These are phyloP conservation scores for Chromoteleia sp. DNA, from an alignment of 2,888 invertebrate species.

Conservation along the genomic window DNA sequence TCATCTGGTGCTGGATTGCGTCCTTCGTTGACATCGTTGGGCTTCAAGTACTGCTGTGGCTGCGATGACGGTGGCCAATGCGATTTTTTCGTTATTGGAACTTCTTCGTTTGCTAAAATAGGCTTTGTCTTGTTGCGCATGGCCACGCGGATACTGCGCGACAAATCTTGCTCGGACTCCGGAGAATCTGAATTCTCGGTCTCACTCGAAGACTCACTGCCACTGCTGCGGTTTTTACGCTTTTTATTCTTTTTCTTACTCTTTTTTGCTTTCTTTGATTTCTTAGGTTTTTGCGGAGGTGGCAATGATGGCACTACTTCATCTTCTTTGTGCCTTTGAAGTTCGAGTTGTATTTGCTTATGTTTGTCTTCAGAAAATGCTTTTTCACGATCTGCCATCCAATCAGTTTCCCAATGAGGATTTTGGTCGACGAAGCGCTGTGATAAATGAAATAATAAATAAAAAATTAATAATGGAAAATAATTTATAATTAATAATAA, in stretches of 20 bases:
- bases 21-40: slow-evolving; percentile 72
- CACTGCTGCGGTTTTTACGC: slow-evolving; percentile 84
- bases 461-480: slow-evolving; percentile 1
- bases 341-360: slow-evolving; percentile 83
- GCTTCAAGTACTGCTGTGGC: slow-evolving; percentile 75
- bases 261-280: slow-evolving; percentile 87
- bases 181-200: slow-evolving; percentile 84
- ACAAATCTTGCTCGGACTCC: slow-evolving; percentile 85
- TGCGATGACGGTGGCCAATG: slow-evolving; percentile 84
- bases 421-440: slow-evolving; percentile 93
- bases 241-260: slow-evolving; percentile 85
- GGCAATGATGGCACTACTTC: slow-evolving; percentile 82
- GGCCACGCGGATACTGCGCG: slow-evolving; percentile 88
- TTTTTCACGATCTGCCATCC: slow-evolving; percentile 92
- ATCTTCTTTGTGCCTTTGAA: slow-evolving; percentile 87
- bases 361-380: slow-evolving; percentile 85
- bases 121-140: slow-evolving; percentile 87
- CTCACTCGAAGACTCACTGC: slow-evolving; percentile 82
- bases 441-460: slow-evolving; percentile 68
- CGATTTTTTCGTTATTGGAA: slow-evolving; percentile 83
- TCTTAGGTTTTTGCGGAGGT: slow-evolving; percentile 84
- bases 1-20: slow-evolving; percentile 83
- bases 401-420: slow-evolving; percentile 94
- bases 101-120: slow-evolving; percentile 84
- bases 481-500: too few relatives aligned